Evolutionary conservation across 2,113 vertebrate species (phyloP).

Genomic region (Anseranas semipalmata): DNA sequence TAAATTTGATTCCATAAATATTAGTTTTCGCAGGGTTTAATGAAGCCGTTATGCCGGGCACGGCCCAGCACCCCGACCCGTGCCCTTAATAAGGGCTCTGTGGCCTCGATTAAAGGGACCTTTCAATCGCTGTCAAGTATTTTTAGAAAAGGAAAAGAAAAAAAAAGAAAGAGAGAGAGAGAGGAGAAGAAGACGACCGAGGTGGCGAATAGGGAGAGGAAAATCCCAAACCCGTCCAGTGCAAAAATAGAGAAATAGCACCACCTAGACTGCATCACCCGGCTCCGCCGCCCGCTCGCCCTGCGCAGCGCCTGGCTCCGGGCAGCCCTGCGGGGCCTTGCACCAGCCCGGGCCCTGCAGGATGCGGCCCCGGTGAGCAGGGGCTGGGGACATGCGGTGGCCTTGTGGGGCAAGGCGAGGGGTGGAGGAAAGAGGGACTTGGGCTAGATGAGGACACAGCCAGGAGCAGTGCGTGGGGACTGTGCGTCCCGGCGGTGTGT

Average conservation of each 20-base stretch:
- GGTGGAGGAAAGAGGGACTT: background rate
- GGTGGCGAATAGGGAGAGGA: slow-evolving; percentile 60
- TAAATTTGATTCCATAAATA: slow-evolving; percentile 85
- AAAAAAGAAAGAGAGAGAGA: slow-evolving; percentile 60
- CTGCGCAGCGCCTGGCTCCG: background rate
- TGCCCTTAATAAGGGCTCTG: slow-evolving; percentile 79
- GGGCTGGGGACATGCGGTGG: fast-evolving
- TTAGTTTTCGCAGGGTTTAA: slow-evolving; percentile 82
- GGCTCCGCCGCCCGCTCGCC: background rate
- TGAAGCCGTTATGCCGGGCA: slow-evolving; percentile 80
- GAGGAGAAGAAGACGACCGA: slow-evolving; percentile 72
- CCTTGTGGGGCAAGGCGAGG: background rate
- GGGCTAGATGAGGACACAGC: background rate
- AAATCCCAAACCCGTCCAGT: slow-evolving; percentile 37
- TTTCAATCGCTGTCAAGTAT: slow-evolving; percentile 86
- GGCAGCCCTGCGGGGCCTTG: background rate
- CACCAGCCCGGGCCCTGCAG: background rate
- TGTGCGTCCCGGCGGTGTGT: fast-evolving
- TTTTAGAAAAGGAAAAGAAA: slow-evolving; percentile 80
- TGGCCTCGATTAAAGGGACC: slow-evolving; percentile 79
- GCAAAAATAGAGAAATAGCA: slow-evolving; percentile 82
- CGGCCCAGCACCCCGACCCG: slow-evolving; percentile 80
- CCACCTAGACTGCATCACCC: slow-evolving; percentile 76
- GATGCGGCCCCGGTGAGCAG: background rate
- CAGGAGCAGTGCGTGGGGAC: background rate